A percentile compares a stretch with the other conserved stretches of the same genome.
Conservation (phyloP, 30 jellyfish, hydroid and myxozoan genomes). For the Aurelia sp. region DNA sequence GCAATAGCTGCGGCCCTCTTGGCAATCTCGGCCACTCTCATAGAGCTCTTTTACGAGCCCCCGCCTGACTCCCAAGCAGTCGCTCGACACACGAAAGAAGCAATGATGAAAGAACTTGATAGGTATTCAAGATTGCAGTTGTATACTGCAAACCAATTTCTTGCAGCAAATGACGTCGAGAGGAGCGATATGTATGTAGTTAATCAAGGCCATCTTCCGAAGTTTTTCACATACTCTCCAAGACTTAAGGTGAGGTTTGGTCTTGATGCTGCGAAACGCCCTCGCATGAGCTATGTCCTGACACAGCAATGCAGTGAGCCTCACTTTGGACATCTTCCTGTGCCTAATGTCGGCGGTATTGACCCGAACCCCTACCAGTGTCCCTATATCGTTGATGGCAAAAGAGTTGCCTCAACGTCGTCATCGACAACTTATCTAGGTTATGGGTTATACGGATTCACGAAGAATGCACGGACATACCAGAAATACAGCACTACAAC, state of each 20-base stretch:
- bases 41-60: constrained; percentile 17
- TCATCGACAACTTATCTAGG: not conserved
- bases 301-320: too few species aligned
- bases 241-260: not conserved
- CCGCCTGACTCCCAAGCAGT: constrained; percentile 2
- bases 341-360: too few species aligned
- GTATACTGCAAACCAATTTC: not conserved
- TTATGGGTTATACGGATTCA: not conserved
- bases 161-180: not conserved
- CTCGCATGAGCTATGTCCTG: not conserved
- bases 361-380: not conserved
- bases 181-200: constrained; percentile 3
- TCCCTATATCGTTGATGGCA: not conserved
- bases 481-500: not conserved
- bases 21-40: constrained; percentile 32
- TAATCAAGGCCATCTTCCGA: constrained; percentile 12
- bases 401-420: not conserved
- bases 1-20: constrained; percentile 5
- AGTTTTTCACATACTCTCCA: constrained; percentile 3
- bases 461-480: not conserved
- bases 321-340: too few species aligned
- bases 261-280: not conserved
- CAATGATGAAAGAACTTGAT: constrained; percentile 24
- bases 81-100: not conserved
- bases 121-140: constrained; percentile 7